Evolutionary conservation across 2,888 invertebrate genomes (phyloP), one percentile per base, ranked within the genome.

Genomic region (Smittia sp.): DNA sequence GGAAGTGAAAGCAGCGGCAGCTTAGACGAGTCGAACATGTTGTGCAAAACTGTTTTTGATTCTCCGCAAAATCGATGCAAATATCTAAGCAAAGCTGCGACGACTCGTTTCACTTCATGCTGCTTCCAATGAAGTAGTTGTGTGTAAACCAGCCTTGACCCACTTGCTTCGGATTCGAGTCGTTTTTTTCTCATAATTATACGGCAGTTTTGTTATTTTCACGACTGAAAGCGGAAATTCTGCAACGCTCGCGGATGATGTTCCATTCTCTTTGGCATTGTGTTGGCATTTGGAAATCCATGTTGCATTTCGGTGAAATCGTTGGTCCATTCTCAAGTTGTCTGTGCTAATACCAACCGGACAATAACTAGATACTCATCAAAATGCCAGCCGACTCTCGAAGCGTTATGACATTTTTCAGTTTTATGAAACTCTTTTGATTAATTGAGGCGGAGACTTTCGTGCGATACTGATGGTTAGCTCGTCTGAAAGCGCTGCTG

Each of bases 101-200:
- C 58, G 24, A 58, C 63, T 63, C 11, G 63, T 63, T 63, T 63
- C 20, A 6, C 27, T 27, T 2, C 63, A 18, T 63, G 63, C n/a
- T 27, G 63, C 63, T 63, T 46, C 58, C 58, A 58, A 22, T 22
- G 27, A 13, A 25, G 27, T 27, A 3, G 24, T 27, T 63, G 58
- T 18, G 18, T 22, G 58, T 58, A 58, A 13, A 63, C 25, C 63
- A 70, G 58, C 72, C 72, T 72, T 72, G 72, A 72, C 72, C 72
- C 72, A 72, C 58, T 39, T 72, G 32, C 39, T 52, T 69, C 13
- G 1, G 1, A 25, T 20, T 20, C 9, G 27, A 20, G 63, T 24
- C 4, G 15, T 24, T 39, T 72, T 72, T 66, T 39, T 72, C 62
- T 72, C 72, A 72, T 72, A 72, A 72, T 72, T 72, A 72, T 72